Evolutionary conservation across 35 echinoderm and acorn worm genomes (phyloP).

Genomic region (Ptychodera flava): DNA sequence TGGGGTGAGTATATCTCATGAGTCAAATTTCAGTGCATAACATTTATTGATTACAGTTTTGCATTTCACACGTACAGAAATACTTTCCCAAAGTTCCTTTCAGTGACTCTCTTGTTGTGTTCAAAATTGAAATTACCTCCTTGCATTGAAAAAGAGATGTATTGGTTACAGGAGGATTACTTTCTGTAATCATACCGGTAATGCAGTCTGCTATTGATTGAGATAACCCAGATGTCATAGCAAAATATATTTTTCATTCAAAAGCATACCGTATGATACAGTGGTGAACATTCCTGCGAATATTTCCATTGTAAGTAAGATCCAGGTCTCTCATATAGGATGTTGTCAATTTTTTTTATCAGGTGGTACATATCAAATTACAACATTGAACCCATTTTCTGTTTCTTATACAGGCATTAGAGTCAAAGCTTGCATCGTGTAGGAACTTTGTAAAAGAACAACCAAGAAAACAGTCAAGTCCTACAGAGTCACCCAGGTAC

Average conservation of each 20-base stretch:
- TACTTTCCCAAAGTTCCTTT: not conserved
- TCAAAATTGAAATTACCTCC: not conserved
- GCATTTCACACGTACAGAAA: not conserved
- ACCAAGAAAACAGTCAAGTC: constrained; percentile 73
- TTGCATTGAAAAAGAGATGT: not conserved
- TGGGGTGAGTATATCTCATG: constrained; percentile 56
- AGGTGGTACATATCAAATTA: too few species aligned
- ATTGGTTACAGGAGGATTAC: not conserved
- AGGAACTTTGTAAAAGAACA: constrained; percentile 94
- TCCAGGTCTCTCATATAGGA: too few species aligned
- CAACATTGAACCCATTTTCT: too few species aligned
- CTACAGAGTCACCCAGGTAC: constrained; percentile 91
- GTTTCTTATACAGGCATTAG: constrained; percentile 56
- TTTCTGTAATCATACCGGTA: too few species aligned
- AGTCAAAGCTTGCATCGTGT: constrained; percentile 91
- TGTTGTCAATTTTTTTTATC: too few species aligned
- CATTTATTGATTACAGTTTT: not conserved
- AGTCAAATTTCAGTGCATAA: not conserved
- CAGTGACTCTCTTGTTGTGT: not conserved
- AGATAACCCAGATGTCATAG: not conserved
- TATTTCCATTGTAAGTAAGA: not conserved
- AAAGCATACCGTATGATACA: not conserved
- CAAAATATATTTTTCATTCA: not conserved
- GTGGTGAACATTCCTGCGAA: not conserved
- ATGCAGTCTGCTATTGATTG: too few species aligned